A percentile compares a stretch with the other conserved stretches of the same genome.
phyloP scores from a whole-genome alignment of 2,888 invertebrate genomes.

The Amphiduros pacificus region DNA sequence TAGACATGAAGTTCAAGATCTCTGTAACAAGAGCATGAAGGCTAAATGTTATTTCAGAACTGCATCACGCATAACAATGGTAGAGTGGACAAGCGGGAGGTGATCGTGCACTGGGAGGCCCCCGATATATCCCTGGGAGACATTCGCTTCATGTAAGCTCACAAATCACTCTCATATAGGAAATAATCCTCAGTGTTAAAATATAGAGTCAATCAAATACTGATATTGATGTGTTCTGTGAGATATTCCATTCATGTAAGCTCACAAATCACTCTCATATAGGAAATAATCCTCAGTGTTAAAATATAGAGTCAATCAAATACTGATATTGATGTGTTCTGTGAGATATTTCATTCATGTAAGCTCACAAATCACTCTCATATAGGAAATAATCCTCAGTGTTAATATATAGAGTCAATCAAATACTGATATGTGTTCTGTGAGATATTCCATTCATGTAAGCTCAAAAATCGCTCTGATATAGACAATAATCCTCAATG shows the following conservation, averaged over 20 bases:
- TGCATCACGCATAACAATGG: conserved; percentile 1
- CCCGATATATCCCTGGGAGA: conserved; percentile 1
- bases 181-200: neutral
- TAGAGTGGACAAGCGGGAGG: neutral
- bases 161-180: neutral
- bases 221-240: neutral
- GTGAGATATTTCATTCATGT: neutral
- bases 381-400: neutral
- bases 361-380: neutral
- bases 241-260: neutral
- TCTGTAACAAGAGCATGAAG: no score
- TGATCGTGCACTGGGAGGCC: neutral
- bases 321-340: neutral
- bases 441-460: neutral
- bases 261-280: neutral
- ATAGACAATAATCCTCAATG: neutral
- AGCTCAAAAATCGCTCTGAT: neutral
- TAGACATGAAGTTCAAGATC: no score
- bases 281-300: neutral
- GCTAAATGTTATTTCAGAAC: conserved; percentile 2
- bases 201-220: neutral
- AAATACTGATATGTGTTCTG: neutral
- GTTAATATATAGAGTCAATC: neutral
- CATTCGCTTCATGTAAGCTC: conserved; percentile 2
- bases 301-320: neutral